These are phyloP conservation scores for Agonum fuliginosum DNA, from an alignment of 2,888 invertebrate species.

Conservation along the genomic window DNA sequence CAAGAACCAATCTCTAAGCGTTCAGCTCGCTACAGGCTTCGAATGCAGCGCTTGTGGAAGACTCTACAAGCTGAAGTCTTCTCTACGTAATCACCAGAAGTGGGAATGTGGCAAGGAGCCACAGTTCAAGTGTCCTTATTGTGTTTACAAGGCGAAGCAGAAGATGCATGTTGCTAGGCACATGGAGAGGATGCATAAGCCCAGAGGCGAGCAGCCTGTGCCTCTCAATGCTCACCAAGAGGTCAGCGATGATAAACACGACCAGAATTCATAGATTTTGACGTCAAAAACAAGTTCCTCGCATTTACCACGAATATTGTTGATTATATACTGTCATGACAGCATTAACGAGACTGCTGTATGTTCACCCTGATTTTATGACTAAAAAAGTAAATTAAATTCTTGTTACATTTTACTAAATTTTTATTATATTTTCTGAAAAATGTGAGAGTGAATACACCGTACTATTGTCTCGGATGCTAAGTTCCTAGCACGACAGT, in stretches of 20 bases:
- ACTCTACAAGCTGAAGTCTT: conserved; percentile 90
- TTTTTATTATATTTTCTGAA: background rate
- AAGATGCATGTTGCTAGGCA: conserved; percentile 90
- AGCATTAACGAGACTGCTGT: background rate
- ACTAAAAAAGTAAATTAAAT: background rate
- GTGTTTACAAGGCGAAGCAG: conserved; percentile 89
- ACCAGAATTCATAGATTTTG: conserved; percentile 23
- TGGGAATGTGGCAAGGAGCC: conserved; percentile 92
- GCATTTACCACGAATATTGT: conserved; percentile 13
- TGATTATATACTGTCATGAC: conserved; percentile 13
- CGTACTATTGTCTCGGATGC: background rate
- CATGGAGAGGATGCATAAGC: conserved; percentile 88
- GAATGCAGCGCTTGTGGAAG: conserved; percentile 89
- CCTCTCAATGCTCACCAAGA: too few relatives aligned
- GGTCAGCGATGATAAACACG: conserved; percentile 44
- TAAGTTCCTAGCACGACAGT: conserved; percentile 1
- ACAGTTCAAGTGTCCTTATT: conserved; percentile 88
- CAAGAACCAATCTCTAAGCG: conserved; percentile 42
- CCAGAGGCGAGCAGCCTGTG: conserved; percentile 68
- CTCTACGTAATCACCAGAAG: conserved; percentile 87
- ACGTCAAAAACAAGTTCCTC: conserved; percentile 46
- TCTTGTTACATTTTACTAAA: too few relatives aligned
- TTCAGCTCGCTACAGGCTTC: conserved; percentile 74
- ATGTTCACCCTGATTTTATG: background rate
- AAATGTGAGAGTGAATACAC: background rate